Evolutionary conservation across 2,113 vertebrate genomes (phyloP).

Genomic region (Ophthalmolycus amberensis): DNA sequence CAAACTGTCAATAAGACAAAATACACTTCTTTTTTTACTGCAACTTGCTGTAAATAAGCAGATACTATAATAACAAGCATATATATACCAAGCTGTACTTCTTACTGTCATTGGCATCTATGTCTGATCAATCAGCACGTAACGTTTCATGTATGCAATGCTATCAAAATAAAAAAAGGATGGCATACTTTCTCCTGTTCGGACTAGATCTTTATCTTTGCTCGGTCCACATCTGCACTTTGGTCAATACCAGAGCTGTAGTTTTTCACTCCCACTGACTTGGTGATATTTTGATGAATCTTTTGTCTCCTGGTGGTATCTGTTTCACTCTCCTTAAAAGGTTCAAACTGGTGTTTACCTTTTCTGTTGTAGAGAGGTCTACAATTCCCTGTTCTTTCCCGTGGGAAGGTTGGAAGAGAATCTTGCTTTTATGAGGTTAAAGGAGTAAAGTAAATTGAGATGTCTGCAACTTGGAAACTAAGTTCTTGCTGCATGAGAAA

Average conservation of each 20-base stretch:
- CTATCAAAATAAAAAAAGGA: constrained; percentile 22
- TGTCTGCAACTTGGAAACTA: constrained; percentile 18
- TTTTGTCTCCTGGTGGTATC: constrained; percentile 44
- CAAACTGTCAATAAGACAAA: neutral
- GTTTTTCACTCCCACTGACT: constrained; percentile 61
- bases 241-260: constrained; percentile 24
- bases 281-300: constrained; percentile 64
- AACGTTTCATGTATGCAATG: neutral
- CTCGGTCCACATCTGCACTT: constrained; percentile 24
- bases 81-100: neutral
- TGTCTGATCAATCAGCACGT: constrained; percentile 8
- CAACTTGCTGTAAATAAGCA: neutral
- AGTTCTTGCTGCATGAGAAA: constrained; percentile 19
- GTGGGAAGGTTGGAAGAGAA: constrained; percentile 16
- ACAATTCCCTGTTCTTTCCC: constrained; percentile 19
- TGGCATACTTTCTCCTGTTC: constrained; percentile 38
- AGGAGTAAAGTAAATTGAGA: constrained; percentile 10
- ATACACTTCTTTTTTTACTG: neutral
- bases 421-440: constrained; percentile 30
- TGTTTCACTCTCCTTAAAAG: constrained; percentile 47
- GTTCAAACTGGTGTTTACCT: constrained; percentile 48
- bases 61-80: neutral
- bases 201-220: constrained; percentile 46
- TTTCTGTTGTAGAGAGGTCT: constrained; percentile 14
- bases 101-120: neutral